A percentile compares a stretch with the other conserved stretches of the same genome.
Evolutionary conservation across 2,113 vertebrate species (phyloP).

Genomic region (Haemorhous mexicanus): DNA sequence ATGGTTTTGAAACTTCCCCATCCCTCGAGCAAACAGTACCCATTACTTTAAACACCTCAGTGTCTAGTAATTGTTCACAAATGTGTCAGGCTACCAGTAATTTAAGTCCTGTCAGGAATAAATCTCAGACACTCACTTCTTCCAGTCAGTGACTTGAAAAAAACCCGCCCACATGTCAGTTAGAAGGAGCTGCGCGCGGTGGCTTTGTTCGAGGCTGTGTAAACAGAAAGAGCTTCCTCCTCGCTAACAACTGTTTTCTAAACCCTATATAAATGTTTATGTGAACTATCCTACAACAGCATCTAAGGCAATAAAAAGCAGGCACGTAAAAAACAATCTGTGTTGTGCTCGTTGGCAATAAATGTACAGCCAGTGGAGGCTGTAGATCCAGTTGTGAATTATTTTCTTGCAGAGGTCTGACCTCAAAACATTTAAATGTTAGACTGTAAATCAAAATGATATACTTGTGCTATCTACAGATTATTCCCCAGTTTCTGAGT

Average conservation of each 20-base stretch:
- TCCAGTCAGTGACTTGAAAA: conserved; percentile 82
- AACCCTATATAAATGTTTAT: conserved; percentile 82
- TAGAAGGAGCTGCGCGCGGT: conserved; percentile 75
- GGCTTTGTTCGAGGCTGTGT: conserved; percentile 82
- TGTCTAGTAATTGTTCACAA: conserved; percentile 82
- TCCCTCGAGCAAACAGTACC: conserved; percentile 70
- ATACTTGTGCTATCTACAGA: conserved; percentile 52
- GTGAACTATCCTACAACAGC: conserved; percentile 66
- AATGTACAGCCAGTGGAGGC: conserved; percentile 63
- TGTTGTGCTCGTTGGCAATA: conserved; percentile 58
- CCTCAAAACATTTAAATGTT: conserved; percentile 77
- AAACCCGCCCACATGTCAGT: conserved; percentile 85
- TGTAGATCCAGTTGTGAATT: conserved; percentile 70
- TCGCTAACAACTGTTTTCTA: conserved; percentile 80
- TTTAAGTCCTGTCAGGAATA: conserved; percentile 80
- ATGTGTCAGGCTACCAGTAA: conserved; percentile 78
- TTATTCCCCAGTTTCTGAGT: conserved; percentile 36
- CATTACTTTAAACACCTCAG: conserved; percentile 79
- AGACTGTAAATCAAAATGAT: conserved; percentile 72
- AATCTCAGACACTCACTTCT: conserved; percentile 78
- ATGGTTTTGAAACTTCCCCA: conserved; percentile 73
- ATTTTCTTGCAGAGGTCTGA: conserved; percentile 70
- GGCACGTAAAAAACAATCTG: conserved; percentile 55
- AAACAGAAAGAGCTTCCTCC: conserved; percentile 79
- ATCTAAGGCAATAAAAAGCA: conserved; percentile 68